Percentiles rank a stretch among this genome's conserved stretches.
Conservation (phyloP, 2,113 vertebrate genomes). For the Eulemur rufifrons region DNA sequence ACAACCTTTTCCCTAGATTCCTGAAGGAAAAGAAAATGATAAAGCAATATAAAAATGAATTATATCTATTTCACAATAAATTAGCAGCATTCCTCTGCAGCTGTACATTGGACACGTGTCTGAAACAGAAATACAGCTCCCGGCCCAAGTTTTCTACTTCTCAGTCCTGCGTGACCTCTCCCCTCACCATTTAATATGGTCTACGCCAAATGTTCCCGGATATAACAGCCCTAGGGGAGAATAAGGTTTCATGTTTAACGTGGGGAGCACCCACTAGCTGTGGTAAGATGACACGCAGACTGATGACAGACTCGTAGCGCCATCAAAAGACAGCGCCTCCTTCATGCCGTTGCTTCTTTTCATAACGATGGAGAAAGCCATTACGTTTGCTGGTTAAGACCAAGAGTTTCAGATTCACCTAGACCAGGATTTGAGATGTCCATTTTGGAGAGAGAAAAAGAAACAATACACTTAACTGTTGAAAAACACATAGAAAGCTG, state of each 20-base stretch:
- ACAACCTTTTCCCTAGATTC: conserved; percentile 53
- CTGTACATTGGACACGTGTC: neutral
- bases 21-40: conserved; percentile 45
- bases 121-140: conserved; percentile 39
- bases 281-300: fast-evolving
- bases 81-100: conserved; percentile 22
- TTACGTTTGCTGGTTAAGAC: neutral
- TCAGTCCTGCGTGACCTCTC: neutral
- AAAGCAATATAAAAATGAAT: conserved; percentile 36
- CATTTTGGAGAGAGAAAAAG: neutral
- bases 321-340: neutral
- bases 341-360: neutral
- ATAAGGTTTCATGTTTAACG: neutral
- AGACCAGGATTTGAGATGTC: neutral
- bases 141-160: neutral
- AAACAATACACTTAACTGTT: neutral
- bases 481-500: neutral
- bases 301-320: neutral
- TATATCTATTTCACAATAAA: conserved; percentile 58
- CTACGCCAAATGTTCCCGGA: neutral
- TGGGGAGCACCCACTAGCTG: neutral
- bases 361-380: neutral
- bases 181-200: neutral
- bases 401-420: neutral
- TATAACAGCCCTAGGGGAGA: neutral